Conservation (phyloP, 2,797 vertebrate genomes). For the Apogon hyalosoma region DNA sequence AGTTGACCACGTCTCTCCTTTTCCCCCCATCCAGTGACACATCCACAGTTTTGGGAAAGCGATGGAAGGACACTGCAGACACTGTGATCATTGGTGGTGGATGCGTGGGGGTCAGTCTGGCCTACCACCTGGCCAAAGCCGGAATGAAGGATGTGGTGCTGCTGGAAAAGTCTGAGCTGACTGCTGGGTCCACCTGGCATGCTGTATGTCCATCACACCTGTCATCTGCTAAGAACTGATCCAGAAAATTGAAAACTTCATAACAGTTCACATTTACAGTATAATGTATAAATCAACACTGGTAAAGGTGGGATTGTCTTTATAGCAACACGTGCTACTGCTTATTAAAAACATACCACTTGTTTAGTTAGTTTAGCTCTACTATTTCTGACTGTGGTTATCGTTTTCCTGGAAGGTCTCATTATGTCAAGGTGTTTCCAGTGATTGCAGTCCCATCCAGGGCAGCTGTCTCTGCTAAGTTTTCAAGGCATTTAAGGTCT, state of each 20-base stretch:
- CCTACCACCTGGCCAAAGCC: slow-evolving; percentile 95
- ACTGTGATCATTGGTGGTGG: slow-evolving; percentile 96
- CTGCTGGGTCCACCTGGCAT: slow-evolving; percentile 98
- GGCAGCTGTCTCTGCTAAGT: slow-evolving; percentile 32
- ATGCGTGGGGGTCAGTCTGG: slow-evolving; percentile 93
- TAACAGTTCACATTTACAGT: too few relatives aligned
- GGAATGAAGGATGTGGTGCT: slow-evolving; percentile 95
- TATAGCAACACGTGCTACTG: too few relatives aligned
- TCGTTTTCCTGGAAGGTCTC: slow-evolving; percentile 38
- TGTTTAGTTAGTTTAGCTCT: too few relatives aligned
- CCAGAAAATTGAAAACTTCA: too few relatives aligned
- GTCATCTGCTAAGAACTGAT: too few relatives aligned
- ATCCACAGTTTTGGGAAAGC: slow-evolving; percentile 71
- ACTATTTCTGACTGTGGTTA: too few relatives aligned
- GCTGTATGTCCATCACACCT: slow-evolving; percentile 85
- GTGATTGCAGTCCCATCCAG: background rate
- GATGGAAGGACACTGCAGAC: slow-evolving; percentile 92
- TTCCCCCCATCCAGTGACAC: slow-evolving; percentile 47
- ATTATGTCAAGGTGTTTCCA: background rate
- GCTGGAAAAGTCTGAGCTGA: slow-evolving; percentile 96
- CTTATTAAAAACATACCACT: too few relatives aligned
- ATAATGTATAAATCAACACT: too few relatives aligned
- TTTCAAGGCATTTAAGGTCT: slow-evolving; percentile 30
- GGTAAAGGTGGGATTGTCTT: too few relatives aligned
- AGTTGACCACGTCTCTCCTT: background rate